Percentiles rank a stretch among this genome's conserved stretches.
phyloP scores from a whole-genome alignment of 2,797 vertebrate genomes.

The Chiroxiphia lanceolata region DNA sequence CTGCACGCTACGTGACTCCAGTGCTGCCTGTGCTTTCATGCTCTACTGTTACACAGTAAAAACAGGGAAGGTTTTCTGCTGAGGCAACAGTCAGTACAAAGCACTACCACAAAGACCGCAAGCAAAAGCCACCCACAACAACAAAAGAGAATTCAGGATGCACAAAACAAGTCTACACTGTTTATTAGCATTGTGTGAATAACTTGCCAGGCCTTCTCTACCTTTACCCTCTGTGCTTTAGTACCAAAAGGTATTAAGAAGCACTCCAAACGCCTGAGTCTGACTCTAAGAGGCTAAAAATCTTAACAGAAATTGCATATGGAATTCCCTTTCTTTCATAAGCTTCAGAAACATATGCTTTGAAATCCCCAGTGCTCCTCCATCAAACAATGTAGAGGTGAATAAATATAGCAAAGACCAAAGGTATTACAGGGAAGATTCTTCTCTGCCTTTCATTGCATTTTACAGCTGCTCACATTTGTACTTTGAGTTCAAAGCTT shows the following conservation, averaged over 20 bases:
- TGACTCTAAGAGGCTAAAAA: neutral
- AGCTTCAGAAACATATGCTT: slow-evolving; percentile 2
- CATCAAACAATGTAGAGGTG: neutral
- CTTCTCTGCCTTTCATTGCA: neutral
- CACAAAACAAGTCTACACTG: neutral
- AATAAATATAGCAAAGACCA: neutral
- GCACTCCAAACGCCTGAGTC: neutral
- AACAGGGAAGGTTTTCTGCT: neutral
- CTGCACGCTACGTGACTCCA: accelerated
- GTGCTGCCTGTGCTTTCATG: neutral
- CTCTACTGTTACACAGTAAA: neutral
- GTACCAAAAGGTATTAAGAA: neutral
- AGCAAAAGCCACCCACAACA: neutral
- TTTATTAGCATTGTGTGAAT: neutral
- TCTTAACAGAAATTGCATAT: neutral
- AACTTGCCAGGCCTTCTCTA: neutral
- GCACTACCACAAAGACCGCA: neutral
- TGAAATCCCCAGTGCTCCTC: neutral
- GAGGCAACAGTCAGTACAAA: neutral
- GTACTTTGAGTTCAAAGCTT: neutral
- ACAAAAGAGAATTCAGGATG: neutral
- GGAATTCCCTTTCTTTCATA: slow-evolving; percentile 15
- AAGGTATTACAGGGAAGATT: neutral
- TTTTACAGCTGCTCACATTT: neutral
- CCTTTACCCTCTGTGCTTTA: neutral